Conservation (phyloP, 2,113 vertebrate genomes). For the Psittacara wagleri region DNA sequence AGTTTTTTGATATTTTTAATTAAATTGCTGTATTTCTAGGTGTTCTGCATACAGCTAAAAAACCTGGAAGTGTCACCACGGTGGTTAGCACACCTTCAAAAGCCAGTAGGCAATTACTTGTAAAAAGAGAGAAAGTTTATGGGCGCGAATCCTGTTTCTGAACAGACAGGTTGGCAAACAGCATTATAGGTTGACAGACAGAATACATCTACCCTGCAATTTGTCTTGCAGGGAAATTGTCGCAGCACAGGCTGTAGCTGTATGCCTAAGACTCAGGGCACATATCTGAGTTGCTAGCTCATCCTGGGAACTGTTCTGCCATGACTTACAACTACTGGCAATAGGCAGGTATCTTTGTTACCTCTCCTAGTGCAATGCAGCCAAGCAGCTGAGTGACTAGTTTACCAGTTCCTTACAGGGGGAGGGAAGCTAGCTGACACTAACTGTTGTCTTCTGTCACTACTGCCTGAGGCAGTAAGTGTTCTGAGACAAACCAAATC, state of each 20-base stretch:
- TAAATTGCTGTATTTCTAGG: neutral
- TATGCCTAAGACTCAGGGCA: fast-evolving
- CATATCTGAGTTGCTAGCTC: fast-evolving
- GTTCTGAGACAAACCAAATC: neutral
- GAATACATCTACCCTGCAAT: neutral
- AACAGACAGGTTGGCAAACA: neutral
- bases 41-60: neutral
- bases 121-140: neutral
- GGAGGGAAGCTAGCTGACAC: neutral
- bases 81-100: neutral
- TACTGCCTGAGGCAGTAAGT: neutral
- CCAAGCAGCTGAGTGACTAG: fast-evolving
- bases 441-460: neutral
- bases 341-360: neutral
- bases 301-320: neutral
- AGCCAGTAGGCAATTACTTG: neutral
- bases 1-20: neutral
- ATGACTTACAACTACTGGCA: neutral
- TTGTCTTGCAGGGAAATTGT: neutral
- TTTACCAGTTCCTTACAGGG: neutral
- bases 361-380: neutral
- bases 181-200: too few species aligned
- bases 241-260: neutral
- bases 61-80: neutral
- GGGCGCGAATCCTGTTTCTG: neutral